Base-by-base conservation (phyloP, 2,113 vertebrate species). In the Columba janthina region DNA sequence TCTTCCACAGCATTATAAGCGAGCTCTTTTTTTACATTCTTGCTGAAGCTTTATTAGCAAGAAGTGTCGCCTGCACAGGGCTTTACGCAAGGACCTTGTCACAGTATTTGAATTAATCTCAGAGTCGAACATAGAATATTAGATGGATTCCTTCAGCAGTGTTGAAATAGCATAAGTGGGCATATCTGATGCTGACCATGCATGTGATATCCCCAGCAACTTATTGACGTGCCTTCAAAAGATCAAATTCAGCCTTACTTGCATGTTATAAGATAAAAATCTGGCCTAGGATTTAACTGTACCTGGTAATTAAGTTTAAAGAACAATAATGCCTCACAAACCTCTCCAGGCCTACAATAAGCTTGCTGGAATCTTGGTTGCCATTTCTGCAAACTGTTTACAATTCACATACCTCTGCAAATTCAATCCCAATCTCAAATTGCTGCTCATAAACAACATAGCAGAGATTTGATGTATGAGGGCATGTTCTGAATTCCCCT, bases 311-410 rank as follows among this genome's bases (percentile, higher is more conserved):
- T 96, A 95, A 61, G 34, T 96, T 92, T 96, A 75, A 92, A 96
- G 93, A 95, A 97, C 95, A 97, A 97, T 94, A 95, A 97, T 77
- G 90, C 72, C 75, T 92, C 72, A 66, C 74, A 87, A 96, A 93
- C 84, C 32, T 86, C 81, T 64, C 38, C n/a, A 60, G 70, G 58
- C 79, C 86, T 76, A 93, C 84, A 89, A 60, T 58, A 93, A 96
- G 89, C 88, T 92, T 67, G 57, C 76, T 94, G 88, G 95, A 92
- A 95, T 95, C 95, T 88, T 34, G 62, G 90, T 96, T 96, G 90
- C 78, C 94, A 93, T 97, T 97, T 97, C 95, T 97, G 73, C 86
- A 96, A 97, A 97, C 88, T 94, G 96, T 97, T 96, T 96, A 96
- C 95, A 93, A 82, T 92, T 82, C 81, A 76, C 88, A 95, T 97